Conservation (phyloP, 2,113 vertebrate species). For the Vidua chalybeata region DNA sequence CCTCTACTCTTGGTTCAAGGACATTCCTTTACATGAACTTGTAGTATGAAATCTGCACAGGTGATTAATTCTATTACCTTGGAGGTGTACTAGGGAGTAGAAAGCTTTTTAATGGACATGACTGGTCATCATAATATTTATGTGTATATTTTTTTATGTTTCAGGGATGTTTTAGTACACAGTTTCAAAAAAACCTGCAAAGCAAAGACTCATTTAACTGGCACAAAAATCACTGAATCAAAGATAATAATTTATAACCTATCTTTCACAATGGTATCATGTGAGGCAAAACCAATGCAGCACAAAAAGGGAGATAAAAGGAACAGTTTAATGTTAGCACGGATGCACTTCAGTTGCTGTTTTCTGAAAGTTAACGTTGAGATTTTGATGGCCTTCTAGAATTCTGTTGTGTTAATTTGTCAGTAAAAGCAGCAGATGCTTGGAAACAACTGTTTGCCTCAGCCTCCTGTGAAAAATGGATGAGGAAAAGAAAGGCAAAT, state of each 20-base stretch:
- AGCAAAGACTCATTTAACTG: neutral
- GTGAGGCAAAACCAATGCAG: neutral
- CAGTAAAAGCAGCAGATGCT: neutral
- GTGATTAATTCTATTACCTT: neutral
- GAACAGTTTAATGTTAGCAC: neutral
- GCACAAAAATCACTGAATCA: neutral
- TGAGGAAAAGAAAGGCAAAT: neutral
- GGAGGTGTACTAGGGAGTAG: neutral
- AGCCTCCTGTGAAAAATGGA: neutral
- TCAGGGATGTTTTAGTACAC: neutral
- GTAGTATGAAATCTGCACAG: neutral
- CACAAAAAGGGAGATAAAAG: neutral
- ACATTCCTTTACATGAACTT: neutral
- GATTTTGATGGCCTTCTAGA: neutral
- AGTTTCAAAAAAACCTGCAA: neutral
- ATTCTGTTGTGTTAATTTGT: neutral
- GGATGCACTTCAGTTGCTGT: neutral
- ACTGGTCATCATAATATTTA: neutral
- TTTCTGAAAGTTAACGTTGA: neutral
- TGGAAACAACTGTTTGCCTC: neutral
- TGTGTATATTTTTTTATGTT: neutral
- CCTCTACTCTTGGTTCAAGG: neutral
- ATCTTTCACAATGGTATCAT: neutral
- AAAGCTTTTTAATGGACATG: neutral
- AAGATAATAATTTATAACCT: neutral